Base-by-base conservation (phyloP, 2,797 vertebrate genomes). In the Acrossocheilus wenchowensis region DNA sequence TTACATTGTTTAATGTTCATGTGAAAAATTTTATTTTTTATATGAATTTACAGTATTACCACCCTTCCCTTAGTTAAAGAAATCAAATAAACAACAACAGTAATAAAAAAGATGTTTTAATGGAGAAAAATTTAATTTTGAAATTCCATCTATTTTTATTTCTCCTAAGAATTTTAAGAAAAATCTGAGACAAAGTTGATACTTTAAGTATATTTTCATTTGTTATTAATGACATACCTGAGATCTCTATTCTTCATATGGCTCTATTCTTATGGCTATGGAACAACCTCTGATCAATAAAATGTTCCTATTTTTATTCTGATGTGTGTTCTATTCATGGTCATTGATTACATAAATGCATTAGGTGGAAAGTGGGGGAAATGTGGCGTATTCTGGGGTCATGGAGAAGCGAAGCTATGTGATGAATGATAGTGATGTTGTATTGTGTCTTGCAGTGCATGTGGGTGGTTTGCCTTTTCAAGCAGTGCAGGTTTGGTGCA, bases 401-500 rank as follows among this genome's bases (percentile, higher is more conserved):
- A 79, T 15, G 14, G 36, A 62, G 52, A 62, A 62, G 77, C 36
- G 36, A 62, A 62, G 77, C 36, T 26, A 17, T 78, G 4, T 52
- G 48, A 69, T 71, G 21, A 71, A 39, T 71, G 21, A 82, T 43
- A 62, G 62, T 36, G 2, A 15, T 68, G 45, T 41, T 69, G 30
- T 11, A 68, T 52, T 80, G 57, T 66, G 36, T 62, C 64, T 52
- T 81, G 62, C 36, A 21, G 64, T 39, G 48, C 48, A 54, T 54
- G 48, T 68, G 21, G 66, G 66, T 82, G 48, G 21, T 39, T 50
- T 82, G 14, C 34, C 66, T 82, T 82, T 82, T 82, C 45, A 52
- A n/a, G 80, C 45, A 17, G 48, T 41, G 80, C 12, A 11, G 64
- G 23, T 71, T 69, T 69, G 34, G 5, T 71, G 66, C 34, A 41